A percentile compares a stretch with the other conserved stretches of the same genome.
Evolutionary conservation across 2,888 invertebrate species (phyloP).

Genomic region (Keiferia lycopersicella): DNA sequence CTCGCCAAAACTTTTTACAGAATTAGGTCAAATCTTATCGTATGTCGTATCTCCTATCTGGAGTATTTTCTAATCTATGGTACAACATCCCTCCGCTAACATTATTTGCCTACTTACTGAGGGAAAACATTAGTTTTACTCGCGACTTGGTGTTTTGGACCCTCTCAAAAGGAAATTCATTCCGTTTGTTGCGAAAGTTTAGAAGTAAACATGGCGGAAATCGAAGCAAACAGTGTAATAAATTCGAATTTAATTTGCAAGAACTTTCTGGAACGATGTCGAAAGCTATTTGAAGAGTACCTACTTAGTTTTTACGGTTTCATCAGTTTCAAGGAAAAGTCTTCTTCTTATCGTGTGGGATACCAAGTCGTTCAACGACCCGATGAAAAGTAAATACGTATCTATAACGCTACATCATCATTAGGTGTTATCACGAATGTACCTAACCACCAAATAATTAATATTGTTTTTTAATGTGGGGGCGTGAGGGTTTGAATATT

Average conservation of each 20-base stretch:
- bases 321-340: neutral
- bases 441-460: no score
- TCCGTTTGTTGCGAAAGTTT: constrained; percentile 10
- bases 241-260: constrained; percentile 10
- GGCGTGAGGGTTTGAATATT: no score
- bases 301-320: neutral
- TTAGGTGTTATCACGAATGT: no score
- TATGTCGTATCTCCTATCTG: neutral
- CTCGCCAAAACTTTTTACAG: no score
- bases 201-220: constrained; percentile 19
- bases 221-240: constrained; percentile 15
- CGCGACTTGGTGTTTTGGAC: constrained; percentile 13
- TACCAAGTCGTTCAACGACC: no score
- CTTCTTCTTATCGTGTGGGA: no score
- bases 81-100: constrained; percentile 7
- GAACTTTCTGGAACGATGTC: neutral
- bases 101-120: constrained; percentile 21
- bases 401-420: no score
- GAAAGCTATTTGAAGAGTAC: constrained; percentile 9
- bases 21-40: neutral
- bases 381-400: no score
- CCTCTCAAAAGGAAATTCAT: constrained; percentile 1
- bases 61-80: constrained; percentile 1
- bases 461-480: no score
- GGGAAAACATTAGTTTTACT: constrained; percentile 19